These are phyloP conservation scores for Neopelma chrysocephalum DNA, from an alignment of 2,797 vertebrate genomes.

Conservation along the genomic window DNA sequence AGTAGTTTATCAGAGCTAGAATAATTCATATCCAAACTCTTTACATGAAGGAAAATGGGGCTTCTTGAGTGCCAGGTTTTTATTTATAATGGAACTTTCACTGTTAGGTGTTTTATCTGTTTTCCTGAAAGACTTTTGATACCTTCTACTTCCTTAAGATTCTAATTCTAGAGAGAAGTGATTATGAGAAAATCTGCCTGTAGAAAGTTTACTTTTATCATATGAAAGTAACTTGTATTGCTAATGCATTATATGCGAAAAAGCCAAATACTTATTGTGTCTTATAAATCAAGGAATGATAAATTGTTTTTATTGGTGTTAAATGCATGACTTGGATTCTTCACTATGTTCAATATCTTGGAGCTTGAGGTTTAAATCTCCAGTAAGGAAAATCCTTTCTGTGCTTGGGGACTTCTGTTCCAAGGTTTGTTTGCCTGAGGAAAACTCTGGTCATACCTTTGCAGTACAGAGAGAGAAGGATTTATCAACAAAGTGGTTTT, in stretches of 20 bases:
- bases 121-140: background rate
- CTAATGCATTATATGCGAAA: background rate
- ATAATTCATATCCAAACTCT: background rate
- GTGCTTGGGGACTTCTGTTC: background rate
- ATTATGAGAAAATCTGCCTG: background rate
- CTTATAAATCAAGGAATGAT: background rate
- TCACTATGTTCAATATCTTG: background rate
- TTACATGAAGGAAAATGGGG: background rate
- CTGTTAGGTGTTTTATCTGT: background rate
- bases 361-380: background rate
- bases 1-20: background rate
- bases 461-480: background rate
- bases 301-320: background rate
- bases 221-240: background rate
- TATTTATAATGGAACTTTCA: background rate
- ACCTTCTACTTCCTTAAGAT: background rate
- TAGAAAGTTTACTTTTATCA: background rate
- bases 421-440: background rate
- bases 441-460: background rate
- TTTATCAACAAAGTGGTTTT: background rate
- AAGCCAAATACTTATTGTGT: background rate
- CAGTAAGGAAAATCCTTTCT: background rate
- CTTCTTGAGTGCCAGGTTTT: background rate
- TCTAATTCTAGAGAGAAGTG: background rate
- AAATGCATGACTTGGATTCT: background rate